These are phyloP conservation scores for Scelioninae gen. 1 DNA, from an alignment of 2,888 invertebrate genomes.

Conservation along the genomic window DNA sequence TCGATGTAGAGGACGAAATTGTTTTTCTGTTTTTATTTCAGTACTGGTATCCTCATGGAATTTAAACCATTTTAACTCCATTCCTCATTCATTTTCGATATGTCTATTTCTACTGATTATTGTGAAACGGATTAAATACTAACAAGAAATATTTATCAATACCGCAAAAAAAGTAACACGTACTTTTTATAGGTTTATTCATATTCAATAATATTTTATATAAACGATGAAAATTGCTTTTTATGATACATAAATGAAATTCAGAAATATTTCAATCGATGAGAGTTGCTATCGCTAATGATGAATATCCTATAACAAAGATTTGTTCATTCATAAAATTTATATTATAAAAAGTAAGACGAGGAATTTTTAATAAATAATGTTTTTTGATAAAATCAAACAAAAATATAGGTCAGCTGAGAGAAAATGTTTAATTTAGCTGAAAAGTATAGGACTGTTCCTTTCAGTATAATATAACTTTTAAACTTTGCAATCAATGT, in stretches of 20 bases:
- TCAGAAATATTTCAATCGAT: too few relatives aligned
- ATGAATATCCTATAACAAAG: too few relatives aligned
- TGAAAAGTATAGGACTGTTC: too few relatives aligned
- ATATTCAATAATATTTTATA: background rate
- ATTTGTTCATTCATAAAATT: too few relatives aligned
- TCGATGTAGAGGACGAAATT: slow-evolving; percentile 3
- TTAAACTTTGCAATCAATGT: too few relatives aligned
- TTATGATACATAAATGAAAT: background rate
- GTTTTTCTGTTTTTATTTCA: slow-evolving; percentile 27
- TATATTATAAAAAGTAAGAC: too few relatives aligned
- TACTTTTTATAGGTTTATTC: background rate
- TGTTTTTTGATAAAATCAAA: too few relatives aligned
- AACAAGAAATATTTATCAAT: slow-evolving; percentile 2
- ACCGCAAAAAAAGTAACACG: background rate
- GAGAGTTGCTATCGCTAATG: too few relatives aligned
- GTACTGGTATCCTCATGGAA: slow-evolving; percentile 15
- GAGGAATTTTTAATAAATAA: too few relatives aligned
- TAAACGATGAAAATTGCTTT: background rate
- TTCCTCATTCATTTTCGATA: slow-evolving; percentile 12
- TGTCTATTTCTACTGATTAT: slow-evolving; percentile 2
- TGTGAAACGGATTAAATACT: slow-evolving; percentile 4
- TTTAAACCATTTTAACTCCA: slow-evolving; percentile 17
- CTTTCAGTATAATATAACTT: too few relatives aligned
- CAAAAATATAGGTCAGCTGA: too few relatives aligned
- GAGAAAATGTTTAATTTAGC: too few relatives aligned